Evolutionary conservation across 2,113 vertebrate species (phyloP), one percentile per base, ranked within the genome.

Genomic region (Morone chrysops): DNA sequence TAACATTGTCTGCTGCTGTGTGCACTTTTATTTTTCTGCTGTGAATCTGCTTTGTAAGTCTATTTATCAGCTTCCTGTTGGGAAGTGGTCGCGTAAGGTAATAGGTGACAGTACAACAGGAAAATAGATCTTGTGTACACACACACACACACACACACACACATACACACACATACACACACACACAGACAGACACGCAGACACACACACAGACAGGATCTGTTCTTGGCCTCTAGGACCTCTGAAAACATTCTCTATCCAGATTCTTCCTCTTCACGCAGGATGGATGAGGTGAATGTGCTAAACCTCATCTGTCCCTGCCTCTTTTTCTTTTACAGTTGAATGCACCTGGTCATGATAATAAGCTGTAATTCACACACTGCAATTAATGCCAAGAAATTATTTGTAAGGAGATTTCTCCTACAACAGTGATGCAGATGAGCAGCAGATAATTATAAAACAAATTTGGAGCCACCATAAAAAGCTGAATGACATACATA

Each of bases 51-150:
- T 17, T 76, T 36, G 4, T 14, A 13, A 25, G 38, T 77, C 62
- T 59, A 51, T 82, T 65, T 38, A 60, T 82, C 45, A 38, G 12
- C 80, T 60, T 85, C n/a, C 67, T 80, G 50, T 66, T 48, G 67
- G 50, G 69, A 78, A 65, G 65, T 7, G 3, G 45, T 75, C 47
- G 61, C 60, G 20, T 65, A 60, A 84, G 51, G 69, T 81, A 84
- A 75, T 72, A 51, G 43, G 22, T 22, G 53, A 81, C 67, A 57
- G 40, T 12, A 48, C 51, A 45, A 59, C 69, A 47, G 56, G 22
- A 72, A 79, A 73, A 62, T 61, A 41, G 38, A 78, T 67, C 16
- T n/a, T 40, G 0, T 16, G 18, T 63, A 66, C n/a, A 38, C 62
- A 17, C 60, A 57, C 2, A 0, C 22, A 53, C 67, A 31, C 66